Evolutionary conservation across 1,140 invertebrate genomes (phyloP).

Genomic region (Hypothenemus hampei): DNA sequence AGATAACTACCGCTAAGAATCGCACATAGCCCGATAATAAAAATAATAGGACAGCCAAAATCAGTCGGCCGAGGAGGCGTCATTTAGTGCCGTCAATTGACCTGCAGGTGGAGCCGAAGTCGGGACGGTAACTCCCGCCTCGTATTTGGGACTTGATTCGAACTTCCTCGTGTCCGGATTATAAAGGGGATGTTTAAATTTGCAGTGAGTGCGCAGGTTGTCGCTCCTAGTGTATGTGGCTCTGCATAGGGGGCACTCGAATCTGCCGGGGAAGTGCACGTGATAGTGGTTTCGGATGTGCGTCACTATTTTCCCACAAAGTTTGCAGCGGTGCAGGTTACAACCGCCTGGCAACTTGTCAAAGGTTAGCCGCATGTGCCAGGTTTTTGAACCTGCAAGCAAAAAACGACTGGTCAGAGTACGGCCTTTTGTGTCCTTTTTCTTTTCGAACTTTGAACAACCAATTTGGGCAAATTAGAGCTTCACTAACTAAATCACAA

Average conservation of each 20-base stretch:
- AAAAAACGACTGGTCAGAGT: conserved; percentile 55
- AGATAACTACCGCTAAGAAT: conserved; percentile 27
- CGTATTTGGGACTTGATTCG: conserved; percentile 56
- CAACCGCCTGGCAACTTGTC: conserved; percentile 81
- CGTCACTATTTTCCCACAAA: conserved; percentile 86
- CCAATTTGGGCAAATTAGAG: too few relatives aligned
- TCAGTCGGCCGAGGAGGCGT: conserved; percentile 47
- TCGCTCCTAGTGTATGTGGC: conserved; percentile 83
- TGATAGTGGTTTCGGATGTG: conserved; percentile 88
- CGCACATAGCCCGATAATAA: conserved; percentile 37
- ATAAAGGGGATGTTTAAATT: conserved; percentile 79
- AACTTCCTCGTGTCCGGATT: conserved; percentile 77
- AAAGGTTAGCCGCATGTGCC: conserved; percentile 87
- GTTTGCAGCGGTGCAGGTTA: conserved; percentile 84
- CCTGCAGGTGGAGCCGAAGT: conserved; percentile 29
- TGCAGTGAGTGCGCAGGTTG: conserved; percentile 82
- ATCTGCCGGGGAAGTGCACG: conserved; percentile 82
- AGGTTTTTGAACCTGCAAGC: conserved; percentile 84
- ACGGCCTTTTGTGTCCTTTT: conserved; percentile 39
- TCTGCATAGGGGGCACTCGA: conserved; percentile 80
- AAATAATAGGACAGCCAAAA: conserved; percentile 43
- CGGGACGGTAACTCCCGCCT: conserved; percentile 34
- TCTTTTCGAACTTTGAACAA: conserved; percentile 14
- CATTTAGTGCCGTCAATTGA: conserved; percentile 39
- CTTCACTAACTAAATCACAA: too few relatives aligned